Evolutionary conservation across 2,113 vertebrate genomes (phyloP).

Genomic region (Larimichthys crocea): DNA sequence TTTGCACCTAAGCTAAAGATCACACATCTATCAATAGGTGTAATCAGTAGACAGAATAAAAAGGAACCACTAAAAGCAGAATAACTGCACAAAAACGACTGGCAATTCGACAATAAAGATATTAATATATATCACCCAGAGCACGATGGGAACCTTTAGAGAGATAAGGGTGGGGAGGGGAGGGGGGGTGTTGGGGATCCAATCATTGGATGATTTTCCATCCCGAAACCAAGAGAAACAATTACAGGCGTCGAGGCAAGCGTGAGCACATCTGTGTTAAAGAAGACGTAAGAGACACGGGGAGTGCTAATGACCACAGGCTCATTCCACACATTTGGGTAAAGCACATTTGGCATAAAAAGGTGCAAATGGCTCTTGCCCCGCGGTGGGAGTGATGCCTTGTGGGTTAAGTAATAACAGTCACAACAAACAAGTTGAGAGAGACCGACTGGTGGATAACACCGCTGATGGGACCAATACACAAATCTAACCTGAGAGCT

Average conservation of each 20-base stretch:
- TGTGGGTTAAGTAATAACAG: conserved; percentile 42
- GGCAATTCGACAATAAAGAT: background rate
- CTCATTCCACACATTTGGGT: conserved; percentile 62
- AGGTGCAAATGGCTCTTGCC: conserved; percentile 59
- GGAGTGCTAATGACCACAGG: conserved; percentile 58
- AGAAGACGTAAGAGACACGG: conserved; percentile 65
- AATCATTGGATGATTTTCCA: conserved; percentile 73
- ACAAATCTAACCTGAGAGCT: background rate
- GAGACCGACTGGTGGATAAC: background rate
- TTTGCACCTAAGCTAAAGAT: background rate
- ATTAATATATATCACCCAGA: conserved; percentile 2
- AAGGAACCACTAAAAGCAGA: background rate
- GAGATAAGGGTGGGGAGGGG: background rate
- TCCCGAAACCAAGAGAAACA: conserved; percentile 64
- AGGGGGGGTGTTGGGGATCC: conserved; percentile 10
- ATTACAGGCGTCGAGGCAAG: conserved; percentile 61
- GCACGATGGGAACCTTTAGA: conserved; percentile 44
- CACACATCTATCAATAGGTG: background rate
- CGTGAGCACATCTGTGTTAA: conserved; percentile 43
- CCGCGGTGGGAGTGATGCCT: conserved; percentile 24
- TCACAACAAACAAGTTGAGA: conserved; percentile 26
- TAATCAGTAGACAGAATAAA: background rate
- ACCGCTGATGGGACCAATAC: conserved; percentile 20
- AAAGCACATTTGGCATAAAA: conserved; percentile 72
- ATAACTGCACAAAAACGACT: background rate